phyloP scores from a whole-genome alignment of 2,113 vertebrate genomes.

The Nesoenas mayeri region DNA sequence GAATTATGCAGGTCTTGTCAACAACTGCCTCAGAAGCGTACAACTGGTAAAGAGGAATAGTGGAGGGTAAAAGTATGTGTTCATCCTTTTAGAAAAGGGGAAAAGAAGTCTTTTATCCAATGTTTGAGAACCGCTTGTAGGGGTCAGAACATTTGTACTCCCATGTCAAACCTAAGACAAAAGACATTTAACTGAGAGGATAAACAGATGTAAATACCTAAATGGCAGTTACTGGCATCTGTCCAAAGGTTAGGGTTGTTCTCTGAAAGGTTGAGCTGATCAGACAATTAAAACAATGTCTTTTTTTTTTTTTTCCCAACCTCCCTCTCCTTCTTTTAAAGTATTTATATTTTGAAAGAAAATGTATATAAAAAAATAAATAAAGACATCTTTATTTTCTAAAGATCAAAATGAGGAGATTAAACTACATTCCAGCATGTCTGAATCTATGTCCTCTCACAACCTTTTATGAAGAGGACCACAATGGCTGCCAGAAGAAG shows the following conservation, averaged over 20 bases:
- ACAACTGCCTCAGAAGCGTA: conserved; percentile 57
- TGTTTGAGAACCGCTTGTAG: conserved; percentile 60
- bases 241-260: conserved; percentile 62
- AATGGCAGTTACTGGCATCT: conserved; percentile 72
- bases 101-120: conserved; percentile 51
- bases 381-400: conserved; percentile 43
- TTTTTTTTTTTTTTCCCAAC: neutral
- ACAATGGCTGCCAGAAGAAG: conserved; percentile 34
- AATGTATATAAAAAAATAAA: conserved; percentile 24
- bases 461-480: conserved; percentile 46
- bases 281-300: conserved; percentile 51
- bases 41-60: conserved; percentile 53
- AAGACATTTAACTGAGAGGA: conserved; percentile 72
- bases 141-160: conserved; percentile 73
- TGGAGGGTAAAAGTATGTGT: conserved; percentile 59
- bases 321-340: neutral
- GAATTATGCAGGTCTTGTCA: conserved; percentile 72
- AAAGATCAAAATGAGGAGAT: conserved; percentile 38
- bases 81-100: conserved; percentile 57
- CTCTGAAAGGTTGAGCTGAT: conserved; percentile 39
- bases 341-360: conserved; percentile 19
- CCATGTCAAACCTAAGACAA: conserved; percentile 63
- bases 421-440: conserved; percentile 24
- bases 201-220: conserved; percentile 80
- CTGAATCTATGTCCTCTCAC: conserved; percentile 52